phyloP scores from a whole-genome alignment of 1,140 invertebrate species.

The Cotesia glomerata region DNA sequence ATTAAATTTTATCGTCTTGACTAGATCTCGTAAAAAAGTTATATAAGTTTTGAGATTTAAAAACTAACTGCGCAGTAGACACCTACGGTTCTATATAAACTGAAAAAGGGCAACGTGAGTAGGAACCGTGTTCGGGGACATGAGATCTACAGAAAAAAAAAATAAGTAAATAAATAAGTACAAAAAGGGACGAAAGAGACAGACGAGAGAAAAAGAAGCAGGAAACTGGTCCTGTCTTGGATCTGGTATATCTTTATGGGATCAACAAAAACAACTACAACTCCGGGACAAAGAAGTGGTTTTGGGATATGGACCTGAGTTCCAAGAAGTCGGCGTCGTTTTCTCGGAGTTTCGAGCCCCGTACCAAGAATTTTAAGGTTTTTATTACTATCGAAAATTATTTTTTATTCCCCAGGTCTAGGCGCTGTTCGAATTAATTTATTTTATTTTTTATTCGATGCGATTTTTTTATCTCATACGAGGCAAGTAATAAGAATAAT shows the following conservation, averaged over 20 bases:
- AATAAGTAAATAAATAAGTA: conserved; percentile 15
- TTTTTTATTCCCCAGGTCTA: background rate
- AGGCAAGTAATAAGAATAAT: too few relatives aligned
- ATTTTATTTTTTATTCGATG: too few relatives aligned
- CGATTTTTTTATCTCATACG: too few relatives aligned
- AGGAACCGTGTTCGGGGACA: conserved; percentile 24
- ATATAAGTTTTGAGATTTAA: too few relatives aligned
- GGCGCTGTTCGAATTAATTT: background rate
- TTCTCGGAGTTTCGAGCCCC: conserved; percentile 53
- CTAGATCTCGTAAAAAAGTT: too few relatives aligned
- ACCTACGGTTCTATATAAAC: too few relatives aligned
- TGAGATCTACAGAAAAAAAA: conserved; percentile 16
- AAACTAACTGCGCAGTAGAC: too few relatives aligned
- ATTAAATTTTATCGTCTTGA: too few relatives aligned
- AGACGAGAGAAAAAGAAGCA: conserved; percentile 36
- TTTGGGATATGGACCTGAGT: conserved; percentile 29
- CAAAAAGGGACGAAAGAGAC: background rate
- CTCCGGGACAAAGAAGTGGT: conserved; percentile 29
- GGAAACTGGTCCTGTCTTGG: conserved; percentile 50
- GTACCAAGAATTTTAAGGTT: conserved; percentile 41
- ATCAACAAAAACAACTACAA: conserved; percentile 42
- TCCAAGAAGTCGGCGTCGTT: conserved; percentile 52
- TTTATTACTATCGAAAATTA: background rate
- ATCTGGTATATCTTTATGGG: conserved; percentile 51
- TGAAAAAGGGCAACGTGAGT: too few relatives aligned